phyloP scores from a whole-genome alignment of 2,797 vertebrate genomes.

The Anabas testudineus region DNA sequence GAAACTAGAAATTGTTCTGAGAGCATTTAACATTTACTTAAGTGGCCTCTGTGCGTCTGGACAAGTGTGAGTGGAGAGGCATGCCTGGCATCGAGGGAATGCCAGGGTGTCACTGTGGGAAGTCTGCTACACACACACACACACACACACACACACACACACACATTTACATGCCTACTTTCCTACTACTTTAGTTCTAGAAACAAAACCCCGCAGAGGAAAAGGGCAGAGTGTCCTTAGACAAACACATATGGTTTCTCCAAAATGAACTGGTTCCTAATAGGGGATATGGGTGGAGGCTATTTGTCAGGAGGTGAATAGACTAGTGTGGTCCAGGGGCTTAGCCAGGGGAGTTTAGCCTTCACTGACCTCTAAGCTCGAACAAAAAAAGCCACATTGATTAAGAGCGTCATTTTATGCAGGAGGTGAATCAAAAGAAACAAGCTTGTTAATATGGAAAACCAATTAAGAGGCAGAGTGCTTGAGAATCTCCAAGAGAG shows the following conservation, averaged over 20 bases:
- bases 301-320: constrained; percentile 69
- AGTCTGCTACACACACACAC: constrained; percentile 26
- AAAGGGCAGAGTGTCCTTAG: constrained; percentile 67
- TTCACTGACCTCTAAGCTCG: constrained; percentile 72
- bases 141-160: constrained; percentile 8
- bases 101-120: constrained; percentile 68
- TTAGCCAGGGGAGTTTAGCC: constrained; percentile 69
- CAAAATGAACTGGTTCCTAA: constrained; percentile 58
- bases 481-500: constrained; percentile 61
- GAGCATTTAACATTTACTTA: constrained; percentile 62
- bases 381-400: constrained; percentile 79
- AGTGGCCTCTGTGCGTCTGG: constrained; percentile 57
- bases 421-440: constrained; percentile 78
- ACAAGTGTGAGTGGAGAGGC: constrained; percentile 69
- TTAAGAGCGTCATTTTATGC: constrained; percentile 74
- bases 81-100: constrained; percentile 70
- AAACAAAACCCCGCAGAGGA: constrained; percentile 51
- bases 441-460: constrained; percentile 83
- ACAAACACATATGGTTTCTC: constrained; percentile 76
- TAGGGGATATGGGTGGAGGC: constrained; percentile 57
- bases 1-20: constrained; percentile 39
- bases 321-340: constrained; percentile 62
- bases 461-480: constrained; percentile 80
- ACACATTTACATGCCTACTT: constrained; percentile 7
- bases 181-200: constrained; percentile 34